Evolutionary conservation across 2,113 vertebrate genomes (phyloP).

Genomic region (Acrocephalus kingi): DNA sequence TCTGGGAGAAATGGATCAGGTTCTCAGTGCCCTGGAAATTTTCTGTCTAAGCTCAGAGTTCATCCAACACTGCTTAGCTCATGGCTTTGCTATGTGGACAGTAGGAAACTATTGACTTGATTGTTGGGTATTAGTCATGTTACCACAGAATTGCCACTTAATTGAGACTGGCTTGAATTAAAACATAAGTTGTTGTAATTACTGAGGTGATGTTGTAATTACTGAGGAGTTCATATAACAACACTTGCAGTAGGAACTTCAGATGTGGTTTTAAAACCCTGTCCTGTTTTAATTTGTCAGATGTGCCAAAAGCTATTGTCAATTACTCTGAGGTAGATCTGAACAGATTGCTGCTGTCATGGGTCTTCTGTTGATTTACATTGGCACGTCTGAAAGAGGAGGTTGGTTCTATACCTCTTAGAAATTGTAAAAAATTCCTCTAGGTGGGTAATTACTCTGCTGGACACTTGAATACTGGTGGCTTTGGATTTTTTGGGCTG

Average conservation of each 20-base stretch:
- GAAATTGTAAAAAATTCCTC: neutral
- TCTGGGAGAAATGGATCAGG: neutral
- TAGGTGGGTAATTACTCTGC: neutral
- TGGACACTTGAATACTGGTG: neutral
- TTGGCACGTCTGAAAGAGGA: neutral
- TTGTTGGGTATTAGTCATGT: slow-evolving; percentile 16
- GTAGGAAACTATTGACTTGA: slow-evolving; percentile 7
- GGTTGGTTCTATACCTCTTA: neutral
- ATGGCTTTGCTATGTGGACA: neutral
- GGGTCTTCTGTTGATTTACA: neutral
- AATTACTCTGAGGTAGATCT: neutral
- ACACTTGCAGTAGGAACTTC: neutral
- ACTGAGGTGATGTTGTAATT: slow-evolving; percentile 7
- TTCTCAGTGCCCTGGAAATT: neutral
- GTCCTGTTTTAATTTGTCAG: slow-evolving; percentile 4
- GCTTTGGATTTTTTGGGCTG: neutral
- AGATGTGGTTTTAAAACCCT: slow-evolving; percentile 42
- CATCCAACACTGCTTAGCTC: neutral
- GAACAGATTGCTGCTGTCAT: neutral
- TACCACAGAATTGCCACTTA: neutral
- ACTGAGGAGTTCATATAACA: neutral
- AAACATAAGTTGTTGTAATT: neutral
- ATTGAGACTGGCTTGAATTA: neutral
- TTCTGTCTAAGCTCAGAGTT: neutral
- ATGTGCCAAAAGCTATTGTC: neutral